Conservation (phyloP, 37 sponge, comb jelly and placozoan genomes). For the Crambe crambe region DNA sequence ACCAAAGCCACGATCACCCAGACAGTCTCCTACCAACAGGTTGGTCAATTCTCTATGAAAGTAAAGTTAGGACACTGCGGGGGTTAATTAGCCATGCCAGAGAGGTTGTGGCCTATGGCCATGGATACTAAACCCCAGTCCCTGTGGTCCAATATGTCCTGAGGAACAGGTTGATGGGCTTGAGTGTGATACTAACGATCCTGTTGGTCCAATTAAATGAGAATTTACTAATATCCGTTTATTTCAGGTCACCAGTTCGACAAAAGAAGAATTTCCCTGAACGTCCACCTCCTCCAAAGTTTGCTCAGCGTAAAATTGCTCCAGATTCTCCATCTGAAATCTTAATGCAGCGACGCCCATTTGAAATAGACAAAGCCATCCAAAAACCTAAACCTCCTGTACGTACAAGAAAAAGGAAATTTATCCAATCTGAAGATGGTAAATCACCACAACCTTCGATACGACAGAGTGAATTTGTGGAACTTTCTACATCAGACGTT, state of each 20-base stretch:
- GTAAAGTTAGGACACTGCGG: too few species aligned
- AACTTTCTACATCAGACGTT: neutral
- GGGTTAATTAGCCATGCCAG: too few species aligned
- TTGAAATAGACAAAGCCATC: neutral
- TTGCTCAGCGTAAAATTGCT: neutral
- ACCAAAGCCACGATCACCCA: neutral
- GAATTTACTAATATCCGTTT: too few species aligned
- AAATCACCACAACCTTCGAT: too few species aligned
- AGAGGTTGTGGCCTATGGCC: too few species aligned
- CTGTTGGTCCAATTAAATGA: too few species aligned
- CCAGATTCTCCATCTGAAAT: neutral
- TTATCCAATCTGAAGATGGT: neutral
- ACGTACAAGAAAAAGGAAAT: constrained; percentile 9
- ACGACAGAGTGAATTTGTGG: neutral
- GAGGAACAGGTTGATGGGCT: too few species aligned
- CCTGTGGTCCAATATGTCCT: too few species aligned
- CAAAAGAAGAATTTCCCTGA: neutral
- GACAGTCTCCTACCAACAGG: constrained; percentile 4
- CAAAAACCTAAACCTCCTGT: constrained; percentile 28
- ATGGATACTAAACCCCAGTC: too few species aligned
- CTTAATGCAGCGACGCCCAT: neutral
- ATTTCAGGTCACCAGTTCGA: constrained; percentile 1
- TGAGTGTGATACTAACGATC: too few species aligned
- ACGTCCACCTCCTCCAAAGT: constrained; percentile 13
- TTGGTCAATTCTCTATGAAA: too few species aligned